These are phyloP conservation scores for Trissonchulus sp. DNA, from an alignment of 2,888 invertebrate species.

Conservation along the genomic window DNA sequence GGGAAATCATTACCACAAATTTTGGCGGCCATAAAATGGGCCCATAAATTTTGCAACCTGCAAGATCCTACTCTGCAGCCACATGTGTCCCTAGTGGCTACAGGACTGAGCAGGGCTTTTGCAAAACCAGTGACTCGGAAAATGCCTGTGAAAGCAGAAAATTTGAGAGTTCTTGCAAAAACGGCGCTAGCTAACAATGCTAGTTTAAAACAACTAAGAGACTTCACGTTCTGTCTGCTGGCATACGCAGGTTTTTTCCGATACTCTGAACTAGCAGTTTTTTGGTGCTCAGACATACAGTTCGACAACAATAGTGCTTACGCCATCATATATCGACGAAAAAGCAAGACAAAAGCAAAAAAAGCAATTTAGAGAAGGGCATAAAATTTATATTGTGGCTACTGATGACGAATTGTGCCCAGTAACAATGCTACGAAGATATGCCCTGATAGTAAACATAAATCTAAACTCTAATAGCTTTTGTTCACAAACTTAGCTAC, in stretches of 20 bases:
- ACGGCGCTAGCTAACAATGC: neutral
- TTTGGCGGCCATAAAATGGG: neutral
- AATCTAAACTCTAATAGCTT: too few relatives aligned
- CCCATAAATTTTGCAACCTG: neutral
- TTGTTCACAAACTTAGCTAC: too few relatives aligned
- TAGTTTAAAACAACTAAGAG: neutral
- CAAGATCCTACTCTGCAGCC: neutral
- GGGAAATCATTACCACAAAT: too few relatives aligned
- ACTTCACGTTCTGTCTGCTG: neutral
- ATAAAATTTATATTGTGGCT: too few relatives aligned
- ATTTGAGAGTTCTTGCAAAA: neutral
- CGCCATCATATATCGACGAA: too few relatives aligned
- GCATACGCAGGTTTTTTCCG: neutral
- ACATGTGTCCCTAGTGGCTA: neutral
- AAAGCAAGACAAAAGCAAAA: too few relatives aligned
- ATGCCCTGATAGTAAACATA: too few relatives aligned
- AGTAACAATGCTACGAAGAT: too few relatives aligned
- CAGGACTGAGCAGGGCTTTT: neutral
- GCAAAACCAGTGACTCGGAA: neutral
- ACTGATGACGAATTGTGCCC: too few relatives aligned
- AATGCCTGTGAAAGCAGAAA: neutral
- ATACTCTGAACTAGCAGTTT: neutral
- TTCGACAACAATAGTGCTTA: too few relatives aligned
- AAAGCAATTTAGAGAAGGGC: too few relatives aligned
- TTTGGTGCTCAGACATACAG: too few relatives aligned